Evolutionary conservation across 2,888 invertebrate genomes (phyloP), one percentile per base, ranked within the genome.

Genomic region (Agonopterix arenella): DNA sequence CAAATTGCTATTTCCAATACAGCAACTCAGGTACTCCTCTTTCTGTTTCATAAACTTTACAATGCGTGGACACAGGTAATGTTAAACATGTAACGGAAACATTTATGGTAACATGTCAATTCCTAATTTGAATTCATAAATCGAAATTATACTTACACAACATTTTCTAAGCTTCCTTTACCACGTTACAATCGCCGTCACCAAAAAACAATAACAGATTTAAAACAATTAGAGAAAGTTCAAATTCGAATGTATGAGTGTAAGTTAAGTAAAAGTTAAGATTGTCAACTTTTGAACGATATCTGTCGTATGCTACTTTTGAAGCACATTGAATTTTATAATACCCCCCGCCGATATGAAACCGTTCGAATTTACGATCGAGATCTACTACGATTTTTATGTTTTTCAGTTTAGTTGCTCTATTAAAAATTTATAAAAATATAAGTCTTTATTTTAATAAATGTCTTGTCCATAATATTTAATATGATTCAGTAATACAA

Each of bases 361-460:
- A n/a, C 36, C 45, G 45, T 36, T 11, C 45, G 49, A 57, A 65
- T 73, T 74, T 76, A 77, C 66, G 66, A 63, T 52, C 52, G 53
- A 61, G 70, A 69, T 67, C 67, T 64, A 67, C 60, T 52, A 55
- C 61, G 55, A 64, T 68, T 62, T 18, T 64, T 61, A 58, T 57
- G 62, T 62, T 58, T 65, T 64, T 62, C 58, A 59, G 54, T 61
- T 64, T 68, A 62, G 72, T 49, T 57, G 52, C 59, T 43, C 58
- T 37, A 61, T 64, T 71, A 66, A 66, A 68, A 63, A 56, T 60
- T 62, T 59, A 69, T 66, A 66, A 68, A 28, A 66, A 59, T 48
- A 52, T 63, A 52, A 64, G 64, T 66, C 63, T 66, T 70, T 71
- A 66, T 65, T 64, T 66, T 65, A 62, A 61, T 55, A n/a, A 37